A percentile compares a stretch with the other conserved stretches of the same genome.
Conservation (phyloP, 2,113 vertebrate species). For the Ginglymostoma cirratum region DNA sequence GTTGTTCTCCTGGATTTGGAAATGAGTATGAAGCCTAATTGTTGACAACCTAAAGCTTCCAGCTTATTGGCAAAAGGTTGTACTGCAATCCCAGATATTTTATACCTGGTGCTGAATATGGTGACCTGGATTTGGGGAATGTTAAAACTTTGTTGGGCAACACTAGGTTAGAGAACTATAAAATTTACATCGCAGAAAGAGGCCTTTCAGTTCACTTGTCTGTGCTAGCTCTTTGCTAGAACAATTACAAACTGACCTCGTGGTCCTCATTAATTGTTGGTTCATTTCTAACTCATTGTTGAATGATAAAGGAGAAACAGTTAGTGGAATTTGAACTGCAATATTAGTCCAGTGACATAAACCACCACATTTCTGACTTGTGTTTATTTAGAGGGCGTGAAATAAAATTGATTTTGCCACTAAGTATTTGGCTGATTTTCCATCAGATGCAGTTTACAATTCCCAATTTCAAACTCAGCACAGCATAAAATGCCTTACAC, state of each 20-base stretch:
- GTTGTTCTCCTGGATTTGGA: no score
- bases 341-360: not conserved
- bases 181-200: not conserved
- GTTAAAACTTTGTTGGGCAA: not conserved
- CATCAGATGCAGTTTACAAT: not conserved
- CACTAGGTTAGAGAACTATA: not conserved
- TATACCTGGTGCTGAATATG: no score
- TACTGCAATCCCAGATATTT: no score
- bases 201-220: not conserved
- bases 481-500: not conserved
- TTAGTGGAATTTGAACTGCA: not conserved
- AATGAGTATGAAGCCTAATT: no score
- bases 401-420: not conserved
- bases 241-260: not conserved
- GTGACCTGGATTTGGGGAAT: no score
- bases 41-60: no score
- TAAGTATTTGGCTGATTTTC: not conserved
- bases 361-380: not conserved
- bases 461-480: not conserved
- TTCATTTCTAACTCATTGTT: not conserved
- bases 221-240: not conserved
- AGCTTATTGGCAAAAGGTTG: no score
- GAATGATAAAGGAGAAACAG: not conserved
- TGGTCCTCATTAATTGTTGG: not conserved
- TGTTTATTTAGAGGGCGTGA: not conserved